Conservation (phyloP, 1,140 invertebrate species). For the Dermatophagoides farinae region DNA sequence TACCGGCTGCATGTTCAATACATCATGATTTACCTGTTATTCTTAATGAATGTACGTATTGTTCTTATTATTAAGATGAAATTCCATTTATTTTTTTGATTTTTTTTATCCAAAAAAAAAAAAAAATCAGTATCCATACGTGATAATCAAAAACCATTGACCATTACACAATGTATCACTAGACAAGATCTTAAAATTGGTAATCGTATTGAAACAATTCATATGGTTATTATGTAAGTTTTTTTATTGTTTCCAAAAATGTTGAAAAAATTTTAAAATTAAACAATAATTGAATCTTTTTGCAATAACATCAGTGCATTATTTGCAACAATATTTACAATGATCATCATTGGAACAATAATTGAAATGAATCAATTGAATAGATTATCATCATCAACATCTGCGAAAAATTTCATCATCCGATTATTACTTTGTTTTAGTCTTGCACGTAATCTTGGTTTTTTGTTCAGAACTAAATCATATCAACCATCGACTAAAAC, state of each 20-base stretch:
- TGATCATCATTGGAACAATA: neutral
- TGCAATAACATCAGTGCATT: too few relatives aligned
- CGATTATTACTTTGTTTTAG: neutral
- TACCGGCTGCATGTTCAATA: neutral
- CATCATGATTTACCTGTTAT: neutral
- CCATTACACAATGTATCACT: neutral
- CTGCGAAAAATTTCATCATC: neutral
- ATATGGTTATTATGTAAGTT: conserved; percentile 2
- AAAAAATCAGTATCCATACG: neutral
- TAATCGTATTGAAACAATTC: neutral
- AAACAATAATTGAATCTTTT: too few relatives aligned
- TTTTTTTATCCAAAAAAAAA: neutral
- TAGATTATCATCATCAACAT: neutral
- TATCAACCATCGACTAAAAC: neutral
- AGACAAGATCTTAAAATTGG: neutral
- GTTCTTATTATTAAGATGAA: neutral
- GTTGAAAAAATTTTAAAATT: too few relatives aligned
- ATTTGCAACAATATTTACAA: too few relatives aligned
- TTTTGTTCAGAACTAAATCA: neutral
- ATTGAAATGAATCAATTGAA: neutral
- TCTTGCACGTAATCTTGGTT: neutral
- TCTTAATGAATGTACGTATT: neutral
- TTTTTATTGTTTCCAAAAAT: neutral
- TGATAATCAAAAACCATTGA: neutral
- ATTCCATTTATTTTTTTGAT: neutral